A percentile compares a stretch with the other conserved stretches of the same genome.
These are phyloP conservation scores for Tribolium castaneum DNA, from an alignment of 1,140 invertebrate species.

Conservation along the genomic window DNA sequence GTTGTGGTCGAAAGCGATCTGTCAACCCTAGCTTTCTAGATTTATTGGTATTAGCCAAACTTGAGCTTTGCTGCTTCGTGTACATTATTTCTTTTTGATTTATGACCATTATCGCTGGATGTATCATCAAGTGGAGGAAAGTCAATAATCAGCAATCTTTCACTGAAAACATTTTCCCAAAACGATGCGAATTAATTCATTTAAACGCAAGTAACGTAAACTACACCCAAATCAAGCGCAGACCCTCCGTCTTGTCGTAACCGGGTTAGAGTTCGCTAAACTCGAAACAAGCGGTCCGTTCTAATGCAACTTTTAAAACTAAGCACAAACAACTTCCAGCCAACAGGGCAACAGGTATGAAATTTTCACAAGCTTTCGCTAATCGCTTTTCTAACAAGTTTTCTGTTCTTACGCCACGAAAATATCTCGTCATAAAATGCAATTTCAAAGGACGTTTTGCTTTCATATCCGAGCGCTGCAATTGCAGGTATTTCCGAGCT, in stretches of 20 bases:
- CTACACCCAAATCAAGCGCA: background rate
- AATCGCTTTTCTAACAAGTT: background rate
- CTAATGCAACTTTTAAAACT: conserved; percentile 14
- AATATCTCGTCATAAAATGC: background rate
- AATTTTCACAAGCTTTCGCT: background rate
- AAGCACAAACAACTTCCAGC: background rate
- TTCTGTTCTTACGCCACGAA: background rate
- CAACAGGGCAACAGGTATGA: conserved; percentile 1
- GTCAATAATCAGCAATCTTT: no score
- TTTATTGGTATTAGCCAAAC: no score
- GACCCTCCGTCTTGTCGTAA: background rate
- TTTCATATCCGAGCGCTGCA: background rate
- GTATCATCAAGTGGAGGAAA: no score
- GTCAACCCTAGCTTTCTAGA: no score
- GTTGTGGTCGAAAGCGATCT: no score
- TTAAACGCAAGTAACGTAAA: no score
- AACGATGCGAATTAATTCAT: no score
- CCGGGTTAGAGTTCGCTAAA: background rate
- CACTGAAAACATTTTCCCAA: no score
- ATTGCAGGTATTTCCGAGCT: background rate
- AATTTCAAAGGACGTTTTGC: background rate
- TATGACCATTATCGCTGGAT: no score
- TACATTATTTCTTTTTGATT: background rate
- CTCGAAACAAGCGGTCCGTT: background rate
- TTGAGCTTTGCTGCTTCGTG: no score